These are phyloP conservation scores for Panagrolaimus sp. DNA, from an alignment of 1,140 invertebrate genomes.

Conservation along the genomic window DNA sequence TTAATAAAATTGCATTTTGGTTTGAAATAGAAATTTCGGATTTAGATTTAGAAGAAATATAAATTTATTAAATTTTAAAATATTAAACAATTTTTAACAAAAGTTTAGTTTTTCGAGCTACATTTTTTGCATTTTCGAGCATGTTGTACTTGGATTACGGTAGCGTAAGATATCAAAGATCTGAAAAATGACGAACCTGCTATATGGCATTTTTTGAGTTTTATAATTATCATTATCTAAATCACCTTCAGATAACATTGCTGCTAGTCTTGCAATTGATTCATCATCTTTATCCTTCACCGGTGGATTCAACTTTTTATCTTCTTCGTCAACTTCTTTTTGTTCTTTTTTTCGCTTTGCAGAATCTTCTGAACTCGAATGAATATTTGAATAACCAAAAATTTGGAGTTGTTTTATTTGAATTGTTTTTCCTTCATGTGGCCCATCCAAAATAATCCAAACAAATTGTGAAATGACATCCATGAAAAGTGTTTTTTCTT, in stretches of 20 bases:
- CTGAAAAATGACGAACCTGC: background rate
- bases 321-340: conserved; percentile 2
- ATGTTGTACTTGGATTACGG: too few species aligned
- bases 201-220: background rate
- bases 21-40: too few species aligned
- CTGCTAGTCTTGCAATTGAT: background rate
- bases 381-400: background rate
- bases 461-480: background rate
- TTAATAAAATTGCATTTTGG: too few species aligned
- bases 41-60: too few species aligned
- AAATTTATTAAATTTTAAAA: too few species aligned
- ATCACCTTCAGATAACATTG: background rate
- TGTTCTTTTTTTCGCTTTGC: background rate
- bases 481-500: background rate
- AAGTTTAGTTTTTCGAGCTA: too few species aligned
- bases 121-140: too few species aligned
- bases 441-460: background rate
- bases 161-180: too few species aligned
- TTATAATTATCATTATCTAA: background rate
- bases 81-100: too few species aligned
- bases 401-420: background rate
- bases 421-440: background rate
- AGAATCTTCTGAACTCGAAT: background rate
- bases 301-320: background rate
- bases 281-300: background rate